Evolutionary conservation across 1,140 invertebrate species (phyloP).

Genomic region (Philaenus spumarius): DNA sequence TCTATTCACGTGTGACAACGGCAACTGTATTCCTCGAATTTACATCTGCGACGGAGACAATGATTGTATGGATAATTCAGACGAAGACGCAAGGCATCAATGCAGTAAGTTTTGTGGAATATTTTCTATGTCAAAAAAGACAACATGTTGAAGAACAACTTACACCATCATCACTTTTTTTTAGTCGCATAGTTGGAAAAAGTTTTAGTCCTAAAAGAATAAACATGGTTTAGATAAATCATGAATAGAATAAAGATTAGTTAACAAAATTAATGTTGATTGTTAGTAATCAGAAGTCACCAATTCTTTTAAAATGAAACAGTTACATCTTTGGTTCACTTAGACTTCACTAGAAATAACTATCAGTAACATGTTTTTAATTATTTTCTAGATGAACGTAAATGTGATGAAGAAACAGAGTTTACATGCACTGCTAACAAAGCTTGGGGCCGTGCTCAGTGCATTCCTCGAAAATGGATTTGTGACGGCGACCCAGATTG

Average conservation of each 20-base stretch:
- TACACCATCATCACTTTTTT: no score
- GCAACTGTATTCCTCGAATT: conserved; percentile 91
- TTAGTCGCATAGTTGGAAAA: no score
- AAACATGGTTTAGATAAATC: no score
- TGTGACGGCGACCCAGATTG: conserved; percentile 96
- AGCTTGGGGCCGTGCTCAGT: conserved; percentile 83
- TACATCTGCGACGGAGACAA: conserved; percentile 98
- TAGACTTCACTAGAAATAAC: no score
- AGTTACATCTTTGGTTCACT: neutral
- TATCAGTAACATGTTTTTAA: neutral
- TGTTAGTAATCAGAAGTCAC: neutral
- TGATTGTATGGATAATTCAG: conserved; percentile 89
- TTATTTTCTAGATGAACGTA: conserved; percentile 61
- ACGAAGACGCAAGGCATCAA: conserved; percentile 85
- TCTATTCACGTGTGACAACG: conserved; percentile 93
- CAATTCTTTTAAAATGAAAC: neutral
- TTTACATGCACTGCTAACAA: conserved; percentile 87
- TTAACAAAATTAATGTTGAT: neutral
- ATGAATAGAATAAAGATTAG: no score
- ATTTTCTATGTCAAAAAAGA: no score
- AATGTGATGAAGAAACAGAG: conserved; percentile 87
- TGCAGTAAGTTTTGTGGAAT: conserved; percentile 77
- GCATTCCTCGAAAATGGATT: conserved; percentile 89
- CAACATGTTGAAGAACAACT: no score
- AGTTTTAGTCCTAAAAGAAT: no score